Evolutionary conservation across 1,140 invertebrate genomes (phyloP), one percentile per base, ranked within the genome.

Genomic region (Drosophila chauvacae): DNA sequence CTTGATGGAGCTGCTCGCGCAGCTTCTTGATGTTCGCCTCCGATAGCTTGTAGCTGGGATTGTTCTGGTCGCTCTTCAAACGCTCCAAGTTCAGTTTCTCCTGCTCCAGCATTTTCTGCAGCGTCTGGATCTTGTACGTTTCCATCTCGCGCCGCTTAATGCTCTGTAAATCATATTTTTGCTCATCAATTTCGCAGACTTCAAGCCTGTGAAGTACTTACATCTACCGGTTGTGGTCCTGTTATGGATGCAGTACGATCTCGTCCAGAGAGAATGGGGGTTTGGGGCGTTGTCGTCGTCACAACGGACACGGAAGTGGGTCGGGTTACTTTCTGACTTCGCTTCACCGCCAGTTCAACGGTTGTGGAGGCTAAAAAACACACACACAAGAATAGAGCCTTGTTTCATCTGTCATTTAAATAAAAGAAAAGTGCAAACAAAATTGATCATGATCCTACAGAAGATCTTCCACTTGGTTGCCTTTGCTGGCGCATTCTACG

Each of bases 181-280:
- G 4, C 3, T 53, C 0, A 26, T 16, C 47, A 30, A 47, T 10
- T 3, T 33, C 23, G 13, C 23, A 16, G 11, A 9, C 18, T 41
- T 23, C 23, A 23, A 23, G 23, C 23, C 23, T 23, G 2, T 18
- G 3, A 35, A 3, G 0, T 35, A 50, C 84, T 95, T 94, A 98
- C 97, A 94, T 98, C 96, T 82, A 98, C 97, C 71, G 97, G 97
- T 81, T 97, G 96, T 6, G 97, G 97, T 16, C 95, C 97, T 16
- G 97, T 98, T 75, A 98, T 98, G 37, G 95, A 94, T 11, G 90
- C 87, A 1, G 91, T 92, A 4, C 91, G 86, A 87, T 92, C 91
- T 7, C 92, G 68, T 47, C 84, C 84, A 6, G 90, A 91, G n/a
- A 92, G 71, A 35, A 92, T 69, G 7, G 92, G 91, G 7, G 92